These are phyloP conservation scores for Crenichthys baileyi DNA, from an alignment of 2,797 vertebrate genomes.

Conservation along the genomic window DNA sequence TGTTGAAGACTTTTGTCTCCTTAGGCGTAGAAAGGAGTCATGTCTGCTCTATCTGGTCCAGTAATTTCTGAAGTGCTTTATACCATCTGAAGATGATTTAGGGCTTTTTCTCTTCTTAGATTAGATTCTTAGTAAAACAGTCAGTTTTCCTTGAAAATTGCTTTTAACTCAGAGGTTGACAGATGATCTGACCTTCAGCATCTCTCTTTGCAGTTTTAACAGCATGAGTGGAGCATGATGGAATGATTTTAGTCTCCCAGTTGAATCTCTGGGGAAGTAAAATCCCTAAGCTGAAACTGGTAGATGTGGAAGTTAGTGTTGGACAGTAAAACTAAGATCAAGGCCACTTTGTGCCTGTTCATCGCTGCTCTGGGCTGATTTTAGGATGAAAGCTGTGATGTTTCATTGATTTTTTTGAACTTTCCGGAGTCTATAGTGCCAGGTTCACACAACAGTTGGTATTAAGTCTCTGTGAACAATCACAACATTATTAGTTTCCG, in stretches of 20 bases:
- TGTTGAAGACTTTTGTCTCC: neutral
- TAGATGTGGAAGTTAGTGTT: neutral
- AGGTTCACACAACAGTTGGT: conserved; percentile 30
- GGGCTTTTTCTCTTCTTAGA: neutral
- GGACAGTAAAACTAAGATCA: too few relatives aligned
- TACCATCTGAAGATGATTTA: neutral
- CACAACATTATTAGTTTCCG: conserved; percentile 14
- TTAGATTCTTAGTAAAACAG: neutral
- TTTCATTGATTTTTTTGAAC: conserved; percentile 5
- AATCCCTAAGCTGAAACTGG: neutral
- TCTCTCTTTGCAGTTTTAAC: neutral
- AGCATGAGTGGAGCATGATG: neutral
- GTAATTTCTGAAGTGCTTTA: neutral
- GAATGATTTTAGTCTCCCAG: neutral
- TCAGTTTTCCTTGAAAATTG: neutral
- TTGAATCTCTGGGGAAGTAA: neutral
- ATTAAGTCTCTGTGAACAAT: conserved; percentile 19
- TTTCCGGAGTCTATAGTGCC: neutral
- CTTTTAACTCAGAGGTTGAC: neutral
- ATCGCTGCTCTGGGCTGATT: neutral
- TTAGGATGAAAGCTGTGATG: neutral
- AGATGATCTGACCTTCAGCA: neutral
- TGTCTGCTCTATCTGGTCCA: neutral
- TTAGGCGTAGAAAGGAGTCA: neutral
- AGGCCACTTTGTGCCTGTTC: neutral